Conservation (phyloP, 2,113 vertebrate species). For the Ammodytes marinus region DNA sequence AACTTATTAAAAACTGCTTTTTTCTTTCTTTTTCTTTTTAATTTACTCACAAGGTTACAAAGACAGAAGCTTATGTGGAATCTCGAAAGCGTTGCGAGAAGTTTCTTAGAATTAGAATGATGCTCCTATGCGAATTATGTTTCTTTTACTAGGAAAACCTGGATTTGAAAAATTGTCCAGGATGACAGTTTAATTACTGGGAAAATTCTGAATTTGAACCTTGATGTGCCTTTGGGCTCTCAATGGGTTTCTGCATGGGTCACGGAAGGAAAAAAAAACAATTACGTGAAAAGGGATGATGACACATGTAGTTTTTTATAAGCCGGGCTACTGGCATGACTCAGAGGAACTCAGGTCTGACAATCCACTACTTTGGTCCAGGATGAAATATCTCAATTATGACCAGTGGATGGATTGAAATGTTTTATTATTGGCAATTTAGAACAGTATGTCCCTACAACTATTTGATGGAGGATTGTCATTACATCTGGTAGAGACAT, state of each 20-base stretch:
- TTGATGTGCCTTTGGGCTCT: not conserved
- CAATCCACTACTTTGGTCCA: not conserved
- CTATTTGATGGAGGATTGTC: not conserved
- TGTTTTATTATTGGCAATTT: too few relatives aligned
- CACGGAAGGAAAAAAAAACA: slow-evolving; percentile 3
- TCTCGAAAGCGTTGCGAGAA: not conserved
- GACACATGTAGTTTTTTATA: not conserved
- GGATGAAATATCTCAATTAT: not conserved
- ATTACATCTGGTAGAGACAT: not conserved
- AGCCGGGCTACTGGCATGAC: too few relatives aligned
- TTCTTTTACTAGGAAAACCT: not conserved
- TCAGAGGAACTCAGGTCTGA: not conserved
- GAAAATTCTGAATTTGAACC: not conserved
- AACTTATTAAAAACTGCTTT: slow-evolving; percentile 22
- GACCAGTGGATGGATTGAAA: not conserved
- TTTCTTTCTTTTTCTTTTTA: not conserved
- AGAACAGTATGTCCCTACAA: not conserved
- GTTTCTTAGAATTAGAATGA: not conserved
- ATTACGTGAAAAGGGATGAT: not conserved
- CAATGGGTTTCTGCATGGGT: not conserved
- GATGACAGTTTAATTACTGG: slow-evolving; percentile 4
- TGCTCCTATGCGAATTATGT: too few relatives aligned
- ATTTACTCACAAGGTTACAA: not conserved
- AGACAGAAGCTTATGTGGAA: not conserved
- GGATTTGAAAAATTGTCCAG: not conserved